These are phyloP conservation scores for Uropetala carovei DNA, from an alignment of 2,888 invertebrate genomes.

Conservation along the genomic window DNA sequence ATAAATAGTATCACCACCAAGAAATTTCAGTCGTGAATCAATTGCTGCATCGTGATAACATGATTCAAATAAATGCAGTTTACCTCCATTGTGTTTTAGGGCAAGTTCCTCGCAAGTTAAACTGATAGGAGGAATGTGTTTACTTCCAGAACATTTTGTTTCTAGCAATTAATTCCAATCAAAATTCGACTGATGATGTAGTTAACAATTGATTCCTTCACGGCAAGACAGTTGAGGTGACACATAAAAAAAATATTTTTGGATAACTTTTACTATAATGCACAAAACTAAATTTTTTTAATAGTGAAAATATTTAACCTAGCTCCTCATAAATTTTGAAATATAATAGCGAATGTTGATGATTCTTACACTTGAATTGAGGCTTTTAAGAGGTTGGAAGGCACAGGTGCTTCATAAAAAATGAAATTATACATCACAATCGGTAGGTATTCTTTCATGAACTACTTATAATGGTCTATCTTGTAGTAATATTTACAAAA, in stretches of 20 bases:
- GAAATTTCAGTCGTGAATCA: slow-evolving; percentile 36
- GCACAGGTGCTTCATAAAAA: background rate
- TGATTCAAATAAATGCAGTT: background rate
- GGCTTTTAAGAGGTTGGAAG: background rate
- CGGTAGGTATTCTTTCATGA: background rate
- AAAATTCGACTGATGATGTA: background rate
- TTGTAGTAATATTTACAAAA: background rate
- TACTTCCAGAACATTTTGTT: background rate
- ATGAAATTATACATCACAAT: slow-evolving; percentile 1
- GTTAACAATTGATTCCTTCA: no score
- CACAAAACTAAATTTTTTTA: background rate
- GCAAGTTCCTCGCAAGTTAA: background rate
- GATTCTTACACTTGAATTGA: background rate
- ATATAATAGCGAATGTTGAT: background rate
- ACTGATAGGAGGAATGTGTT: background rate
- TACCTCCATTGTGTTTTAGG: background rate
- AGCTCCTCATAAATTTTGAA: background rate
- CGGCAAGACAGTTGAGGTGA: no score
- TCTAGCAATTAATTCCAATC: background rate
- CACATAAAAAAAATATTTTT: background rate
- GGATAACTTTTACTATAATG: background rate
- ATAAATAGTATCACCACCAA: background rate
- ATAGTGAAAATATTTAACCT: background rate
- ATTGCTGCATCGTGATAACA: background rate
- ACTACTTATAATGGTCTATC: background rate